Conservation (phyloP, 2,113 vertebrate genomes). For the Oceanodroma tethys region DNA sequence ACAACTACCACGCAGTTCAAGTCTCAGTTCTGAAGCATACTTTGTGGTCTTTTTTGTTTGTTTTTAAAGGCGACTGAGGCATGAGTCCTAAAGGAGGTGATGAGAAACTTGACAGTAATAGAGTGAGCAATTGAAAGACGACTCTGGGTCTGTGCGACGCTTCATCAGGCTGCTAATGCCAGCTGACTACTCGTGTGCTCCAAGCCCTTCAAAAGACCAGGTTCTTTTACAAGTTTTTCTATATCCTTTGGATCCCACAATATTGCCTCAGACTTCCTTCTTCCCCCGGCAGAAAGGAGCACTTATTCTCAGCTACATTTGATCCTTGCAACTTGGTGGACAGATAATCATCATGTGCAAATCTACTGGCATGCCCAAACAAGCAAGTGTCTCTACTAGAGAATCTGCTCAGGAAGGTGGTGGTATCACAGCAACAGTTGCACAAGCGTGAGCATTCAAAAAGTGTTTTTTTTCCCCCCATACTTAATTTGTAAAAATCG, state of each 20-base stretch:
- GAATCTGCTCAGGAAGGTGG: background rate
- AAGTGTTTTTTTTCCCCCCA: background rate
- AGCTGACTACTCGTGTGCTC: background rate
- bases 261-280: background rate
- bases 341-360: background rate
- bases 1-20: background rate
- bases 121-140: background rate
- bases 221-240: background rate
- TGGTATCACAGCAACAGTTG: background rate
- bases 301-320: background rate
- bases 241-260: background rate
- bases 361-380: background rate
- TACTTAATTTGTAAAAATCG: background rate
- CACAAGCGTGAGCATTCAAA: background rate
- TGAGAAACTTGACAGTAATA: background rate
- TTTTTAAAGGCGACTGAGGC: background rate
- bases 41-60: background rate
- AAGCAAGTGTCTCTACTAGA: background rate
- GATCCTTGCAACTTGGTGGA: background rate
- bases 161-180: background rate
- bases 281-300: background rate
- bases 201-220: background rate
- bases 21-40: background rate
- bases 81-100: background rate
- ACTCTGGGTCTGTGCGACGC: accelerated